These are phyloP conservation scores for Brenthis hecate DNA, from an alignment of 2,888 invertebrate species.

Conservation along the genomic window DNA sequence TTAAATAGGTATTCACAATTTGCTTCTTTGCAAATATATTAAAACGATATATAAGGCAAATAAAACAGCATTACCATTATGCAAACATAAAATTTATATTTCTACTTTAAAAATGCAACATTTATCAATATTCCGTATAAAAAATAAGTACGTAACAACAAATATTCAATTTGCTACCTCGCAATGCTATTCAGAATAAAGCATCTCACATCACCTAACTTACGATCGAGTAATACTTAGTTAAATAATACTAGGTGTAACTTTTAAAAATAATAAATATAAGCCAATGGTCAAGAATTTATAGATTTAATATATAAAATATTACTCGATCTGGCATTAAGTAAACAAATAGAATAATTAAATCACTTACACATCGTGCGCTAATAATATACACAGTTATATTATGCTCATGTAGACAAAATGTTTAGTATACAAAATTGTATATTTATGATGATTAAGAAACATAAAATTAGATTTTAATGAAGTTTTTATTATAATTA, in stretches of 20 bases:
- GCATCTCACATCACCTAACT: slow-evolving; percentile 45
- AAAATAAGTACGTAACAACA: slow-evolving; percentile 76
- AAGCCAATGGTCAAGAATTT: not conserved
- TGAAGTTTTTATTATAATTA: too few relatives aligned
- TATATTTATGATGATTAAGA: too few relatives aligned
- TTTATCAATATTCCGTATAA: slow-evolving; percentile 76
- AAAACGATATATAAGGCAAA: slow-evolving; percentile 16
- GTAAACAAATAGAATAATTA: slow-evolving; percentile 10
- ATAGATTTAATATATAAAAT: slow-evolving; percentile 1
- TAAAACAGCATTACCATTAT: slow-evolving; percentile 44
- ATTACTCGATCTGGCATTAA: slow-evolving; percentile 35
- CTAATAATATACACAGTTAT: not conserved
- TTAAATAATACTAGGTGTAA: not conserved
- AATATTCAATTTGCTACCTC: slow-evolving; percentile 65
- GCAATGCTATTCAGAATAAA: slow-evolving; percentile 59
- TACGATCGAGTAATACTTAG: slow-evolving; percentile 38
- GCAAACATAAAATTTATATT: slow-evolving; percentile 72
- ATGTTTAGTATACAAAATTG: too few relatives aligned
- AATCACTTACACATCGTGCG: not conserved
- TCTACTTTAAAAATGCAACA: slow-evolving; percentile 76
- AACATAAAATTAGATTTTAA: too few relatives aligned
- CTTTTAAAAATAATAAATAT: slow-evolving; percentile 1
- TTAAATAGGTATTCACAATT: too few relatives aligned
- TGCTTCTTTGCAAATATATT: too few relatives aligned
- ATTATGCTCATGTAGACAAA: slow-evolving; percentile 3